Evolutionary conservation across 2,888 invertebrate species (phyloP).

Genomic region (Dicyrtomina minuta): DNA sequence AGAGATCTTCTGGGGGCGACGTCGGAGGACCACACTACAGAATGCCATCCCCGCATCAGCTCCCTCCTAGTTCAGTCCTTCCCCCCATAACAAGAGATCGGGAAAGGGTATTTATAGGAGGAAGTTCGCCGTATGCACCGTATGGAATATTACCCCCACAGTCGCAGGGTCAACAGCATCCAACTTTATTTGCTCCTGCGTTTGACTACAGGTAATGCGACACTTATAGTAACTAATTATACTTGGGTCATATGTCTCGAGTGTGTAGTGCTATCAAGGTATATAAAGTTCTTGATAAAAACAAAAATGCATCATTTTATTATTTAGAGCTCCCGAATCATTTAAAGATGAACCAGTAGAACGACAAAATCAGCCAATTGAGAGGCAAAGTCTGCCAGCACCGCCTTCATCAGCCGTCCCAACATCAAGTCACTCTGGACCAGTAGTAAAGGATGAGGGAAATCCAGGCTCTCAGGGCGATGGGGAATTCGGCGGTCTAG

Average conservation of each 20-base stretch:
- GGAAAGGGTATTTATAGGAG: slow-evolving; percentile 43
- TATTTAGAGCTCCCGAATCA: slow-evolving; percentile 43
- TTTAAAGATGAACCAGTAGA: slow-evolving; percentile 44
- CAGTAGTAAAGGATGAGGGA: slow-evolving; percentile 48
- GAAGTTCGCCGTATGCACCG: slow-evolving; percentile 39
- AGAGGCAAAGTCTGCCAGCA: not conserved
- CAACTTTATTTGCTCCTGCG: slow-evolving; percentile 40
- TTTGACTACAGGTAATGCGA: slow-evolving; percentile 49
- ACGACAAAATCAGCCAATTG: slow-evolving; percentile 6
- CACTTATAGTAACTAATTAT: no score
- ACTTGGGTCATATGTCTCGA: no score
- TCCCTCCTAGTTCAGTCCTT: slow-evolving; percentile 30
- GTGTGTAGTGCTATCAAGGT: no score
- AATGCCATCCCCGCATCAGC: slow-evolving; percentile 25
- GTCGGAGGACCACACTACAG: slow-evolving; percentile 22
- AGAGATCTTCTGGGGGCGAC: slow-evolving; percentile 36
- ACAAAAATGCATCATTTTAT: no score
- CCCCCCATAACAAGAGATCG: slow-evolving; percentile 34
- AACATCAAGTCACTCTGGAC: slow-evolving; percentile 25
- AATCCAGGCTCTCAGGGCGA: slow-evolving; percentile 58
- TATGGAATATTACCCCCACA: slow-evolving; percentile 49
- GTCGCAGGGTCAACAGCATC: slow-evolving; percentile 42
- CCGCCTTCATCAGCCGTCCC: slow-evolving; percentile 34
- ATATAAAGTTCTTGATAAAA: no score
- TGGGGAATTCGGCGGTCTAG: slow-evolving; percentile 84